Evolutionary conservation across 2,888 invertebrate genomes (phyloP).

Genomic region (Schizaphis graminum): DNA sequence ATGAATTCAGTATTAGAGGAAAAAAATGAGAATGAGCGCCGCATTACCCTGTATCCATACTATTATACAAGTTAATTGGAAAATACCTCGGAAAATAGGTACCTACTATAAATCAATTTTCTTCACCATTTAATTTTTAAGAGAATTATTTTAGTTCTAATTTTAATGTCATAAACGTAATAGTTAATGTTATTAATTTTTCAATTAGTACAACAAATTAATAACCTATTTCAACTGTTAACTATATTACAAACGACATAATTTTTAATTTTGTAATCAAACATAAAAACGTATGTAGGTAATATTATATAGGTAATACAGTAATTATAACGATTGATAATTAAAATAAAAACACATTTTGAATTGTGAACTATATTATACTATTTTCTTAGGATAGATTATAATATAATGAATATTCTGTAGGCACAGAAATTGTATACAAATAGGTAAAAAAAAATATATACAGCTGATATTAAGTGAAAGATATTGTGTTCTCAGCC

Average conservation of each 20-base stretch:
- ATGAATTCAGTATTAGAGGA: background rate
- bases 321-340: too few species aligned
- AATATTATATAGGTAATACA: background rate
- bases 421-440: background rate
- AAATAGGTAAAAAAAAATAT: background rate
- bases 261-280: background rate
- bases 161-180: too few species aligned
- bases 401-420: background rate
- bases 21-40: background rate
- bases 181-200: background rate
- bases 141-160: too few species aligned
- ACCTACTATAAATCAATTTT: background rate
- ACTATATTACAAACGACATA: background rate
- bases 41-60: background rate
- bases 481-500: background rate
- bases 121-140: background rate
- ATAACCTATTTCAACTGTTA: background rate
- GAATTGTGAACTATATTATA: background rate
- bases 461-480: too few species aligned
- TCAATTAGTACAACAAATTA: background rate
- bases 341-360: background rate
- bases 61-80: background rate
- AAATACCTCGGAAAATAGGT: too few species aligned
- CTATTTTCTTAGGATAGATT: background rate
- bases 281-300: background rate